Percentiles rank a stretch among this genome's conserved stretches.
These are phyloP conservation scores for Epizoanthus stellaris DNA, from an alignment of 92 coral and sea anemone species.

Conservation along the genomic window DNA sequence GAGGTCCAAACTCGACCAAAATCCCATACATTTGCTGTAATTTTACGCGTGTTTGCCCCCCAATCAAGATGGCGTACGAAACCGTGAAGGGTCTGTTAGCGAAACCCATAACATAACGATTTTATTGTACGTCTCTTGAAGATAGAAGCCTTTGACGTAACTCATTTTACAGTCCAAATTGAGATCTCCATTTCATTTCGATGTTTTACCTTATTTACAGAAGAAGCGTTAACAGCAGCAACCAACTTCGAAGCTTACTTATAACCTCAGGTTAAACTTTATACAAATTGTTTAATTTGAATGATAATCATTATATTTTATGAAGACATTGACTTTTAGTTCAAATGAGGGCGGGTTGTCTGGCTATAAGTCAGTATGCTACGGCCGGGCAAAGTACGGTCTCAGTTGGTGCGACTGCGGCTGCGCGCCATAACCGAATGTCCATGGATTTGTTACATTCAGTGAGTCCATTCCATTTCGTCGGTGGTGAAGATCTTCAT, in stretches of 20 bases:
- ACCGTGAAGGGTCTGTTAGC: too few relatives aligned
- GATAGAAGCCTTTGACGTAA: too few relatives aligned
- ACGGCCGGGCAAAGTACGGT: conserved; percentile 10
- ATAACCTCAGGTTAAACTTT: not conserved
- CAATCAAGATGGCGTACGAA: too few relatives aligned
- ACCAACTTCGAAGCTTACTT: not conserved
- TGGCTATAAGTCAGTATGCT: conserved; percentile 16
- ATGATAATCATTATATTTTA: not conserved
- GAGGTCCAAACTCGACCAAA: too few relatives aligned
- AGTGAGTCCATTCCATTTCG: not conserved
- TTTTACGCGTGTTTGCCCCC: too few relatives aligned
- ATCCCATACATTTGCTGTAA: too few relatives aligned
- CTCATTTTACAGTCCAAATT: too few relatives aligned
- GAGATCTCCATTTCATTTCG: too few relatives aligned
- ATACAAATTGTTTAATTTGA: not conserved
- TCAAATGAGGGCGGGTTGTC: not conserved
- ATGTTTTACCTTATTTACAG: too few relatives aligned
- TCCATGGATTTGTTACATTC: conserved; percentile 12
- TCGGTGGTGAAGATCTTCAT: conserved; percentile 44
- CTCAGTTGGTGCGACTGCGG: conserved; percentile 26
- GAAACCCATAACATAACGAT: too few relatives aligned
- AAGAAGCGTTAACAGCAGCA: too few relatives aligned
- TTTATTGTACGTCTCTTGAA: too few relatives aligned
- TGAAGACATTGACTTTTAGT: not conserved
- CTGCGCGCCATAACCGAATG: conserved; percentile 5